phyloP scores from a whole-genome alignment of 2,113 vertebrate species.

The Poeciliopsis prolifica region DNA sequence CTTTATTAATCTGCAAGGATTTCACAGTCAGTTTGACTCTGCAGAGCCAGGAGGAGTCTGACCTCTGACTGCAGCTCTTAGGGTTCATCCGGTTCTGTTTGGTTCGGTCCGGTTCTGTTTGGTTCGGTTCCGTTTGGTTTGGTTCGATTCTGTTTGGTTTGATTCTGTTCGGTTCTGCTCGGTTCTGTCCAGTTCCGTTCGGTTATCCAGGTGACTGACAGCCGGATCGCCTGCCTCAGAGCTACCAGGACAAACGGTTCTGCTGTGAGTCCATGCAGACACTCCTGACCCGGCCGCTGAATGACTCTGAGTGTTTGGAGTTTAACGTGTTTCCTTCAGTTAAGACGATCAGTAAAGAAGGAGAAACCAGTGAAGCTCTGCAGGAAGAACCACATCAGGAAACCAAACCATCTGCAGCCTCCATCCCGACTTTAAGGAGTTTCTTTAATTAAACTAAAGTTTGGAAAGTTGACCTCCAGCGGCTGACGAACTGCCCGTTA shows the following conservation, averaged over 20 bases:
- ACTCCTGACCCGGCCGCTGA: background rate
- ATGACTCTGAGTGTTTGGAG: background rate
- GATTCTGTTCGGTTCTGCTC: too few relatives aligned
- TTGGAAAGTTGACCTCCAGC: constrained; percentile 37
- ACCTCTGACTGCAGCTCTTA: background rate
- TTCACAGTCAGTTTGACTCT: background rate
- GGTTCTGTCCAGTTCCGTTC: too few relatives aligned
- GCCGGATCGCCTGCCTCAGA: background rate
- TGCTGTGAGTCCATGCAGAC: too few relatives aligned
- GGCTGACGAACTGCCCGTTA: constrained; percentile 48
- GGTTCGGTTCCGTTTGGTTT: too few relatives aligned
- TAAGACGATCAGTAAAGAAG: too few relatives aligned
- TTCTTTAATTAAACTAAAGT: constrained; percentile 56
- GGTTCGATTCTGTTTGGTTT: too few relatives aligned
- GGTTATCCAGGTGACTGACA: fast-evolving
- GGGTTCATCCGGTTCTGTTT: background rate
- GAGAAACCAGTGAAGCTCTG: too few relatives aligned
- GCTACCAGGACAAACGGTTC: too few relatives aligned
- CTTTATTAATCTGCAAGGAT: background rate
- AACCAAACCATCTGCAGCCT: background rate
- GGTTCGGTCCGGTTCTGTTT: too few relatives aligned
- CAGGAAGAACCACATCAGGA: too few relatives aligned
- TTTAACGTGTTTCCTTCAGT: background rate
- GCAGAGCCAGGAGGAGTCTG: background rate
- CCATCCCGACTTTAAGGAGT: constrained; percentile 28